phyloP scores from a whole-genome alignment of 2,797 vertebrate genomes.

The Otus scops region DNA sequence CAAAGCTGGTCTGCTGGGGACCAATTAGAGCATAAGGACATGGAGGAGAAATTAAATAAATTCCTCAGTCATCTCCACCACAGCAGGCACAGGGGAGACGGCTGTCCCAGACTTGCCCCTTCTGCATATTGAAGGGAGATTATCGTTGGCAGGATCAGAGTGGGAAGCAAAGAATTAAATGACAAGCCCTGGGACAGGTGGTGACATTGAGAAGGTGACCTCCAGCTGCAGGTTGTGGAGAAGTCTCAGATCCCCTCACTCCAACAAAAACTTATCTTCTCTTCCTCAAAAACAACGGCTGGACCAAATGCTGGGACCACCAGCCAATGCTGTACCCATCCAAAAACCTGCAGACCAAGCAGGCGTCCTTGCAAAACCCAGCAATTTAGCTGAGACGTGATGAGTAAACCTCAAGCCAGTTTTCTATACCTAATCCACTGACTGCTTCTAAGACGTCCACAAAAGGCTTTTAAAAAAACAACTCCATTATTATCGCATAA shows the following conservation, averaged over 20 bases:
- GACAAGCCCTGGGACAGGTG: neutral
- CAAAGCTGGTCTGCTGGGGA: neutral
- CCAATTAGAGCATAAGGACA: conserved; percentile 18
- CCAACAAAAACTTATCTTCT: neutral
- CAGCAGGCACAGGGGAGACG: neutral
- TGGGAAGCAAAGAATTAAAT: neutral
- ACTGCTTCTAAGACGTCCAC: neutral
- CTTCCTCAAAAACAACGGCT: neutral
- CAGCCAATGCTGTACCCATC: too few species aligned
- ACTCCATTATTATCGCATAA: neutral
- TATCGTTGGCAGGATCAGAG: neutral
- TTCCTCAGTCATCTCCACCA: neutral
- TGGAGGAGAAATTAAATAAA: neutral
- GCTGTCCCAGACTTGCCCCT: accelerated
- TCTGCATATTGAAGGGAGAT: neutral
- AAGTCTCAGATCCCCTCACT: neutral
- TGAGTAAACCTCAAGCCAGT: neutral
- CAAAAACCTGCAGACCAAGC: neutral
- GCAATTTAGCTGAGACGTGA: neutral
- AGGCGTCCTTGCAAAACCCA: neutral
- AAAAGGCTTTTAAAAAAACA: neutral
- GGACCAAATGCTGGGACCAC: neutral
- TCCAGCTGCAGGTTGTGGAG: neutral
- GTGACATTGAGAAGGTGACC: neutral
- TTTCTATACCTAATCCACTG: neutral